phyloP scores from a whole-genome alignment of 2,797 vertebrate genomes.

The Acanthiza pusilla region DNA sequence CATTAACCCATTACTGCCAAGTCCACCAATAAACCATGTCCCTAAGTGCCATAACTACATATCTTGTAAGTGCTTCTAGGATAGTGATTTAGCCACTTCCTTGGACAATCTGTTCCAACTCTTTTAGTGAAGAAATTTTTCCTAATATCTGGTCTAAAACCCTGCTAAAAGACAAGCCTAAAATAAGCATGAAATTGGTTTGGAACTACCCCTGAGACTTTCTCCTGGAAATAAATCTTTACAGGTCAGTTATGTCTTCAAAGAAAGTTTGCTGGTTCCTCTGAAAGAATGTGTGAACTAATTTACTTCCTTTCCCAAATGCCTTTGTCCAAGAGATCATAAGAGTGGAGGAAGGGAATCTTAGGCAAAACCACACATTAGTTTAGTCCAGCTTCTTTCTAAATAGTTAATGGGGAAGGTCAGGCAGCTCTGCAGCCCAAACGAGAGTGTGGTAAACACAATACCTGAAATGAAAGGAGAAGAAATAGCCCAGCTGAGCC shows the following conservation, averaged over 20 bases:
- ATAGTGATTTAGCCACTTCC: neutral
- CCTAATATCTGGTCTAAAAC: neutral
- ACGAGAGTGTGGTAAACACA: neutral
- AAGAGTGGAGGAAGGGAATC: neutral
- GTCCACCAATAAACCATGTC: neutral
- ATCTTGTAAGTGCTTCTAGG: neutral
- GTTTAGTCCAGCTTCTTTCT: neutral
- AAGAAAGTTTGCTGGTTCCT: neutral
- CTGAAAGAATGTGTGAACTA: neutral
- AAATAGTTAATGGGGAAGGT: neutral
- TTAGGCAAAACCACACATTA: neutral
- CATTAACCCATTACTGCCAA: neutral
- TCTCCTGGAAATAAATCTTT: neutral
- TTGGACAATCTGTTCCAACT: neutral
- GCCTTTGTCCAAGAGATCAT: neutral
- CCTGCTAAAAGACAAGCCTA: neutral
- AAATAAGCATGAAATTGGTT: neutral
- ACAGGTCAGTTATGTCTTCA: neutral
- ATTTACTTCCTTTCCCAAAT: neutral
- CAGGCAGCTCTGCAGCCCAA: neutral
- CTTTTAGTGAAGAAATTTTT: neutral
- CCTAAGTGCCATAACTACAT: neutral
- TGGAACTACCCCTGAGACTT: neutral
- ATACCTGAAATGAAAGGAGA: neutral
- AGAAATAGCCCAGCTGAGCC: neutral